Percentiles rank a stretch among this genome's conserved stretches.
These are phyloP conservation scores for Anas platyrhynchos DNA, from an alignment of 2,113 vertebrate genomes.

Conservation along the genomic window DNA sequence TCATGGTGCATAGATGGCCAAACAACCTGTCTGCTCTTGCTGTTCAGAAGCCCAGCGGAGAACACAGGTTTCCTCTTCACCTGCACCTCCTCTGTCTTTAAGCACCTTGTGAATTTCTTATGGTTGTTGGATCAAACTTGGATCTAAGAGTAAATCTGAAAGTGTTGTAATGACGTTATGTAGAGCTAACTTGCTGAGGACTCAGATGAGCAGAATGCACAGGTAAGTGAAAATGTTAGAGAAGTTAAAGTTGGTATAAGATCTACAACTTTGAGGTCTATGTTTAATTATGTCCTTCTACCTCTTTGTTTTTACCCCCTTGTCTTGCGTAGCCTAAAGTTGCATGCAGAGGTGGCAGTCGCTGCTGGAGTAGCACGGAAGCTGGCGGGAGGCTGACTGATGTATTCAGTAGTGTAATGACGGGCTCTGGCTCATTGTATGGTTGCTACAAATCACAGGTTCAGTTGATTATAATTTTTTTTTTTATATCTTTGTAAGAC, in stretches of 20 bases:
- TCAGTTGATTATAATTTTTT: rapidly evolving
- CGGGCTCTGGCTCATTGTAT: constrained; percentile 63
- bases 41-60: background rate
- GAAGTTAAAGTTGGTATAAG: background rate
- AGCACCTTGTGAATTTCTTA: background rate
- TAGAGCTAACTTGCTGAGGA: background rate
- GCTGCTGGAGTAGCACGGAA: constrained; percentile 64
- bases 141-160: background rate
- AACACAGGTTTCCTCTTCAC: background rate
- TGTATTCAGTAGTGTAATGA: constrained; percentile 55
- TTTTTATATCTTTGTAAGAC: background rate
- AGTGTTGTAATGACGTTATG: rapidly evolving
- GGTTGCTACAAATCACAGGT: constrained; percentile 79
- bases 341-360: constrained; percentile 50
- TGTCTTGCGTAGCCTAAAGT: constrained; percentile 52
- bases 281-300: background rate
- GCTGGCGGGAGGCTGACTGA: constrained; percentile 55
- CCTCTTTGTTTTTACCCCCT: background rate
- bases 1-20: rapidly evolving
- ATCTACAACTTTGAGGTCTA: background rate
- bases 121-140: background rate
- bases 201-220: background rate
- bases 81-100: background rate
- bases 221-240: background rate
- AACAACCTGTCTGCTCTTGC: background rate